Evolutionary conservation across 92 coral and sea anemone genomes (phyloP).

Genomic region (Bergia puertoricense): DNA sequence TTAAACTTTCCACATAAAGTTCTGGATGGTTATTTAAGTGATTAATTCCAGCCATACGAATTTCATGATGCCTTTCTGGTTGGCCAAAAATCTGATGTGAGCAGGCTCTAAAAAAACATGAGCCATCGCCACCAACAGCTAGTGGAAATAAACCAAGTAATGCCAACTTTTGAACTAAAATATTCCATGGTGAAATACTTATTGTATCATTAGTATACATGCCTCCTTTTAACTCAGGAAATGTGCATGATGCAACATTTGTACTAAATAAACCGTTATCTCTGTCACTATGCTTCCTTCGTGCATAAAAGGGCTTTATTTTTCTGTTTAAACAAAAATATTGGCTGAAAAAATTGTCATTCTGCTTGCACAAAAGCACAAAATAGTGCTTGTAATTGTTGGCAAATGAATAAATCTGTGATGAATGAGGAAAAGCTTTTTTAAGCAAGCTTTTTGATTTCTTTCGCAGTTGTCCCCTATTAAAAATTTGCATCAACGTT

Average conservation of each 20-base stretch:
- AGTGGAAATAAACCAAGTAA: conserved; percentile 28
- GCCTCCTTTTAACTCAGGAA: no score
- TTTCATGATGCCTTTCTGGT: conserved; percentile 46
- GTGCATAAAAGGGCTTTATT: conserved; percentile 33
- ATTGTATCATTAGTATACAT: not conserved
- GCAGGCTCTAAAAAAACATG: conserved; percentile 41
- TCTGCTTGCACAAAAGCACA: conserved; percentile 29
- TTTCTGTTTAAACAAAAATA: conserved; percentile 30
- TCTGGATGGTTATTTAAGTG: conserved; percentile 34
- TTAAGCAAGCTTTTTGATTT: conserved; percentile 26
- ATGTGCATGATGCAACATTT: no score
- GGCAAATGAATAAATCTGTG: conserved; percentile 29
- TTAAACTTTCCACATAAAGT: conserved; percentile 56
- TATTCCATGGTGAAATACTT: conserved; percentile 35
- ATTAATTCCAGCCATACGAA: conserved; percentile 31
- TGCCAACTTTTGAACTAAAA: conserved; percentile 35
- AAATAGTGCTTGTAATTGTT: conserved; percentile 24
- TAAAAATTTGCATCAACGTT: conserved; percentile 34
- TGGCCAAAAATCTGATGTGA: conserved; percentile 42
- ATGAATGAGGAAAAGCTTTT: conserved; percentile 18
- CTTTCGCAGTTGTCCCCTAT: conserved; percentile 22
- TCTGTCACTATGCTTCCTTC: conserved; percentile 4
- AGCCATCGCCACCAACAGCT: conserved; percentile 39
- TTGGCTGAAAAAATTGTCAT: conserved; percentile 26
- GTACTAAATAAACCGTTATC: not conserved